Evolutionary conservation across 2,797 vertebrate genomes (phyloP).

Genomic region (Gymnoscopelus braueri): DNA sequence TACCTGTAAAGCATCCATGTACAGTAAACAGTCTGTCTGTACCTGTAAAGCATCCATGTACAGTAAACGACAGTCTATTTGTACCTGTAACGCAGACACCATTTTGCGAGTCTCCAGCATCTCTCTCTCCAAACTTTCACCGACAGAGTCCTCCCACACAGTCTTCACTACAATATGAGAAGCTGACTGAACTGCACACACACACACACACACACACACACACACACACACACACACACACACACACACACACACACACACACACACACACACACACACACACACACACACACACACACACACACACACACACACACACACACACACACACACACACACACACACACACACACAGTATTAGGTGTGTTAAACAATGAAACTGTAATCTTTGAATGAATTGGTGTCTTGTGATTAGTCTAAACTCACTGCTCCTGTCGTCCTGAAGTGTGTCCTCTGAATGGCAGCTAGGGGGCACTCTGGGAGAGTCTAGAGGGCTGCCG

Average conservation of each 20-base stretch:
- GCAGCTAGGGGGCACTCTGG: constrained; percentile 78
- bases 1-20: constrained; percentile 95
- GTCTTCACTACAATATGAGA: constrained; percentile 26
- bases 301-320: constrained; percentile 5
- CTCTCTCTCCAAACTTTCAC: constrained; percentile 91
- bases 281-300: constrained; percentile 12
- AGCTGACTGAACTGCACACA: constrained; percentile 38
- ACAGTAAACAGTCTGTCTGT: constrained; percentile 14
- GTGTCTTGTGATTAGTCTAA: not conserved
- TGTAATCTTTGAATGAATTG: not conserved
- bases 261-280: not conserved
- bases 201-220: not conserved
- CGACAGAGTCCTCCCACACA: constrained; percentile 89
- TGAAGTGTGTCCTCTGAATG: constrained; percentile 81
- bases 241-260: not conserved
- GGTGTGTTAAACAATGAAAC: not conserved
- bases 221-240: constrained; percentile 6
- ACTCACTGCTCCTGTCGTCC: constrained; percentile 73
- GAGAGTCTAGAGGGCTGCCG: constrained; percentile 87
- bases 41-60: constrained; percentile 87
- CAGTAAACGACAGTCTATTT: no score
- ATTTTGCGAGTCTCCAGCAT: constrained; percentile 95
- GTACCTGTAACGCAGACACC: constrained; percentile 96
- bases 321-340: not conserved
- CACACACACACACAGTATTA: constrained; percentile 1